A percentile compares a stretch with the other conserved stretches of the same genome.
phyloP scores from a whole-genome alignment of 2,113 vertebrate genomes.

The Gavialis gangeticus region DNA sequence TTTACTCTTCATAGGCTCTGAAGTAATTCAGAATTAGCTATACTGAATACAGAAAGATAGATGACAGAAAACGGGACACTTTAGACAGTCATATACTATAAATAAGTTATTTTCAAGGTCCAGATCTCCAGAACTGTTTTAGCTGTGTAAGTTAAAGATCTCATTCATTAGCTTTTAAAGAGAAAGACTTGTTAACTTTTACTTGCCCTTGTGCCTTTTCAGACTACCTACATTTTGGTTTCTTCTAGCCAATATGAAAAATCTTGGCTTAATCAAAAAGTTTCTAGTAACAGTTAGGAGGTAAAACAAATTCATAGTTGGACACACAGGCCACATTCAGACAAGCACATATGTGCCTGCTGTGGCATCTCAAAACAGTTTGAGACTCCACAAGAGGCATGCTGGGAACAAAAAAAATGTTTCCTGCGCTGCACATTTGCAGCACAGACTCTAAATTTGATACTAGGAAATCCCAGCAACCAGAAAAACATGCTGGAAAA shows the following conservation, averaged over 20 bases:
- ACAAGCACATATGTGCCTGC: no score
- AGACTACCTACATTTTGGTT: background rate
- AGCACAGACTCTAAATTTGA: no score
- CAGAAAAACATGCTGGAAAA: no score
- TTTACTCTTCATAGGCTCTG: background rate
- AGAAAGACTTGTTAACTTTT: background rate
- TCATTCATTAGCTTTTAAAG: background rate
- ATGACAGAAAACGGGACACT: background rate
- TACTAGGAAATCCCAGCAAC: no score
- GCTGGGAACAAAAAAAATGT: no score
- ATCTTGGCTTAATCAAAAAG: background rate
- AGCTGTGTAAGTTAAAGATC: background rate
- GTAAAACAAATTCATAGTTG: background rate
- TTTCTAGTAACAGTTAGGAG: background rate
- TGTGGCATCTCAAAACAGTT: no score
- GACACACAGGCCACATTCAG: no score
- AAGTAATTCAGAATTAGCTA: background rate
- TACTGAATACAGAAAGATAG: background rate
- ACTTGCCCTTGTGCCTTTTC: background rate
- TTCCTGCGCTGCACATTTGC: no score
- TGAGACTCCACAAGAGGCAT: no score
- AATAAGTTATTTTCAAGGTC: rapidly evolving
- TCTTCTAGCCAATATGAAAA: rapidly evolving
- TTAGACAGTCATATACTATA: background rate
- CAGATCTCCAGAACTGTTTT: background rate